phyloP scores from a whole-genome alignment of 2,797 vertebrate genomes.

The Gymnodraco acuticeps region DNA sequence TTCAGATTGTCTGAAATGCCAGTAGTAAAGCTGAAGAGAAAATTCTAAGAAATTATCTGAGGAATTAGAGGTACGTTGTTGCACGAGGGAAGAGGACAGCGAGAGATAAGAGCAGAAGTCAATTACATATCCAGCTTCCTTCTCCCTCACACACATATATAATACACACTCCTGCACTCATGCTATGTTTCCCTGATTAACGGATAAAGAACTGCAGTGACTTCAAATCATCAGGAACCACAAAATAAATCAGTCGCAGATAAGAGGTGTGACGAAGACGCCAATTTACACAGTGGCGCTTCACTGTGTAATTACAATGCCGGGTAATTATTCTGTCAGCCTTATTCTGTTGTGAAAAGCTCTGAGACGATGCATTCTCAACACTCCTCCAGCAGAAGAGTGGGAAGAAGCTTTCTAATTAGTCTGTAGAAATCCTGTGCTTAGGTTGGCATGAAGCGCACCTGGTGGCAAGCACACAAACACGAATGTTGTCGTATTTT shows the following conservation, averaged over 20 bases:
- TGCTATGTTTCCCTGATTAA: conserved; percentile 51
- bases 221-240: conserved; percentile 58
- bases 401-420: conserved; percentile 77
- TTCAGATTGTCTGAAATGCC: too few species aligned
- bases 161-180: conserved; percentile 20
- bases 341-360: conserved; percentile 75
- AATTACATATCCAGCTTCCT: conserved; percentile 11
- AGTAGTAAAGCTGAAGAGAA: too few species aligned
- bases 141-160: conserved; percentile 32
- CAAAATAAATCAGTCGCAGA: conserved; percentile 73
- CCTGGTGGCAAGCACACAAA: conserved; percentile 64
- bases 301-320: conserved; percentile 83
- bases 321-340: conserved; percentile 81
- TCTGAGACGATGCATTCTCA: conserved; percentile 76
- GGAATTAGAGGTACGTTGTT: too few species aligned
- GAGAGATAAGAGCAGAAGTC: conserved; percentile 21
- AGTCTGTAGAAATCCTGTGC: conserved; percentile 78
- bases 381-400: conserved; percentile 56
- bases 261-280: conserved; percentile 73
- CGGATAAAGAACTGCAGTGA: conserved; percentile 48
- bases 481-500: conserved; percentile 59
- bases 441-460: conserved; percentile 70
- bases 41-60: too few species aligned
- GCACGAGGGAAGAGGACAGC: background rate
- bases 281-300: conserved; percentile 75